phyloP scores from a whole-genome alignment of 2,888 invertebrate genomes.

The Machimus rusticus region DNA sequence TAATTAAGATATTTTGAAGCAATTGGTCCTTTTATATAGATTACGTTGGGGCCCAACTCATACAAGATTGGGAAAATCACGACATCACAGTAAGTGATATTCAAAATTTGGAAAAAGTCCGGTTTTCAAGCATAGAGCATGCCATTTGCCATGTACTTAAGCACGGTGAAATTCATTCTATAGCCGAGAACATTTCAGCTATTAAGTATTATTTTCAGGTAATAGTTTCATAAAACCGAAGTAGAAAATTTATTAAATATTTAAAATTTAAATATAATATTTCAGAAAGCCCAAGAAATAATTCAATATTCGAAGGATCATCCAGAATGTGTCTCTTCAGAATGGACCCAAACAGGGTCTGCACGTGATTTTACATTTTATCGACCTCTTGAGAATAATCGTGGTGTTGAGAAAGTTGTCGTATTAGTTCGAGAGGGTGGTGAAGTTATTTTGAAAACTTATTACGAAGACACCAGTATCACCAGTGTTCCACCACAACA shows the following conservation, averaged over 20 bases:
- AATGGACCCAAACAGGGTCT: constrained; percentile 16
- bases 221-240: background rate
- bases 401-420: background rate
- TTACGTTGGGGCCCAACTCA: background rate
- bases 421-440: background rate
- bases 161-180: background rate
- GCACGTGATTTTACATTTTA: constrained; percentile 3
- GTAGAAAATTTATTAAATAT: background rate
- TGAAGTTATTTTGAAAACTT: constrained; percentile 15
- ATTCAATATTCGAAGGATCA: background rate
- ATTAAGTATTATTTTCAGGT: constrained; percentile 2
- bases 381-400: background rate
- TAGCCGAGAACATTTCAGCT: background rate
- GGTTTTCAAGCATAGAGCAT: constrained; percentile 10
- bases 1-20: background rate
- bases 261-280: background rate
- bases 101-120: background rate
- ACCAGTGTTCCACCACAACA: background rate
- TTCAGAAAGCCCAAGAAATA: constrained; percentile 14
- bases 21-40: background rate
- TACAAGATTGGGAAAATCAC: background rate
- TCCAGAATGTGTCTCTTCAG: background rate
- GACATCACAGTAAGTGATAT: background rate
- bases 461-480: background rate
- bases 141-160: constrained; percentile 11